These are phyloP conservation scores for Dichetophora obliterata DNA, from an alignment of 2,888 invertebrate genomes.

Conservation along the genomic window DNA sequence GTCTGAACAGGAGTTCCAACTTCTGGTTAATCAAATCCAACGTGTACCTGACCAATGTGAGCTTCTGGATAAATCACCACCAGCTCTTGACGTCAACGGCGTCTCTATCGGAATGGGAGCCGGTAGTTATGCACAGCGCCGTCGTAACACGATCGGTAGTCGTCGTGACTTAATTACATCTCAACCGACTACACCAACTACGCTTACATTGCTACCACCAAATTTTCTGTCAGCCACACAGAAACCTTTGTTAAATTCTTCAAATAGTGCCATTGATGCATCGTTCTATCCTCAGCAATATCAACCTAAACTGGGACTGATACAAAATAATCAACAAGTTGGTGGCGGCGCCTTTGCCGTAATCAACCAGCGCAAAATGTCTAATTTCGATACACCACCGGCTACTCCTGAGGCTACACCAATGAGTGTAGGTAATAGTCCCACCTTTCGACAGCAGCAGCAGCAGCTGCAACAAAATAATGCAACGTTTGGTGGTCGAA, in stretches of 20 bases:
- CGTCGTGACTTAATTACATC: slow-evolving; percentile 54
- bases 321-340: neutral
- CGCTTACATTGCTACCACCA: slow-evolving; percentile 33
- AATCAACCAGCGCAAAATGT: slow-evolving; percentile 58
- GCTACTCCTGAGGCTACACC: slow-evolving; percentile 69
- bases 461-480: slow-evolving; percentile 44
- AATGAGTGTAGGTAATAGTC: slow-evolving; percentile 70
- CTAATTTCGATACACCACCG: slow-evolving; percentile 69
- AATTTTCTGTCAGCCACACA: slow-evolving; percentile 47
- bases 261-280: slow-evolving; percentile 31
- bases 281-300: slow-evolving; percentile 26
- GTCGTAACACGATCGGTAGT: slow-evolving; percentile 61
- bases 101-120: slow-evolving; percentile 34
- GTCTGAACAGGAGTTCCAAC: slow-evolving; percentile 80
- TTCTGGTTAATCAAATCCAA: slow-evolving; percentile 73
- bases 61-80: slow-evolving; percentile 56
- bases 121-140: slow-evolving; percentile 49
- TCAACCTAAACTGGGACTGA: slow-evolving; percentile 15
- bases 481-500: slow-evolving; percentile 7
- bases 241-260: slow-evolving; percentile 12
- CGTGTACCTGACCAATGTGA: slow-evolving; percentile 61
- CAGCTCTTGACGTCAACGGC: slow-evolving; percentile 58
- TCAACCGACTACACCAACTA: slow-evolving; percentile 31
- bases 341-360: neutral
- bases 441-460: slow-evolving; percentile 64